Percentiles rank a stretch among this genome's conserved stretches.
Evolutionary conservation across 2,888 invertebrate species (phyloP).

Genomic region (Embidobia sp.): DNA sequence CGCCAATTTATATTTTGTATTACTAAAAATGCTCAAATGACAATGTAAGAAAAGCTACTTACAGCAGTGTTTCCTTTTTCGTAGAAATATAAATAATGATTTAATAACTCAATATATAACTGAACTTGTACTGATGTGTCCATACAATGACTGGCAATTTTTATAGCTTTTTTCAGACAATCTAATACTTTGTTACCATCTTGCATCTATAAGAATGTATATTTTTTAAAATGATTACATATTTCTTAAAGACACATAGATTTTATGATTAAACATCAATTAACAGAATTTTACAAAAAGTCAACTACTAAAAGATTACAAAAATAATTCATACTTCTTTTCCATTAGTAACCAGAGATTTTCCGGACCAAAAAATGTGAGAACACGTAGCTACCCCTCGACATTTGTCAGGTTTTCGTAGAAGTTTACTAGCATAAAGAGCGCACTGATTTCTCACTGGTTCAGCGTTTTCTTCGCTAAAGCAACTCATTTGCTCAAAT

Average conservation of each 20-base stretch:
- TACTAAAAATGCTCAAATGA: too few species aligned
- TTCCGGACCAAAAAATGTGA: conserved; percentile 98
- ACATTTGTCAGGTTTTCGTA: conserved; percentile 99
- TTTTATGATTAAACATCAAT: too few species aligned
- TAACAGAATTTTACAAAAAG: too few species aligned
- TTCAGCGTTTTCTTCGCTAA: conserved; percentile 97
- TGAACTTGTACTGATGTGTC: conserved; percentile 98
- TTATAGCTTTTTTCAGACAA: conserved; percentile 96
- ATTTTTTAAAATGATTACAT: background rate
- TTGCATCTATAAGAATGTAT: conserved; percentile 84
- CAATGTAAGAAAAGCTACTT: conserved; percentile 19
- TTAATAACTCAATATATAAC: conserved; percentile 95
- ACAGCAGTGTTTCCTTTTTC: conserved; percentile 92
- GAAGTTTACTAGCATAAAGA: conserved; percentile 95
- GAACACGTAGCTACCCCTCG: conserved; percentile 96
- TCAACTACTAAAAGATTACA: too few species aligned
- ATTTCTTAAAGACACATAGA: too few species aligned
- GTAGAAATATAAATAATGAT: conserved; percentile 95
- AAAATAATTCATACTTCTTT: conserved; percentile 80
- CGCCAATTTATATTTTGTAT: too few species aligned
- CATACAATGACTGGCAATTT: conserved; percentile 98
- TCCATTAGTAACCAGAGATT: conserved; percentile 82
- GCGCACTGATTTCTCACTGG: conserved; percentile 98
- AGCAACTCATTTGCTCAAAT: conserved; percentile 96
- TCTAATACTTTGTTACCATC: conserved; percentile 96